Evolutionary conservation across 2,797 vertebrate genomes (phyloP), one percentile per base, ranked within the genome.

Genomic region (Channa striata): DNA sequence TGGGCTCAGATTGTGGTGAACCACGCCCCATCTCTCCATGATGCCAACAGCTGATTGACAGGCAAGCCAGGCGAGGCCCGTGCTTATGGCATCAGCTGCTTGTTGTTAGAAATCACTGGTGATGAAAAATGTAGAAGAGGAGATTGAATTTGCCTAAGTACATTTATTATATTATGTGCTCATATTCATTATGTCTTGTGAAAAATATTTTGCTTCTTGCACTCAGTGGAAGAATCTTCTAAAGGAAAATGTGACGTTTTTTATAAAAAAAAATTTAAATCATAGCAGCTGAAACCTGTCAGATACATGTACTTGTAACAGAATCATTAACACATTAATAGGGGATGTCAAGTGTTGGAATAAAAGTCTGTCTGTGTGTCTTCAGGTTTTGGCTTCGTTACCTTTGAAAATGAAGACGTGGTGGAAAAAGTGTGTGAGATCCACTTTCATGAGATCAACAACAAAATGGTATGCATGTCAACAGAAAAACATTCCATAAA

Each of bases 341-440:
- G 7, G 44, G 42, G 40, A 47, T 11, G 23, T 50, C 14, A 53
- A 13, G 36, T 56, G 62, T 23, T 43, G 51, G 3, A 66, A 14
- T 72, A 58, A 73, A 0, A 44, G 10, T 50, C 0, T 76, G 21
- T 74, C 36, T 74, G 16, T 52, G 33, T 83, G 54, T 81, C 21
- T 57, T 68, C 86, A 99, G 98, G 98, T 61, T 99, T 99, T 36
- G 98, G 98, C 16, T 99, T 99, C 69, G 98, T 99, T 83, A 99
- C 98, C 2, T 99, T 99, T 77, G 98, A 99, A 92, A 98, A 96
- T 0, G 98, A 99, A 92, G 98, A 99, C 23, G 97, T 99, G 39
- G 98, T 99, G 90, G 98, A 99, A 93, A 99, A 99, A 93, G 97
- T 99, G 72, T 99, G 98, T 16, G 97, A 99, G 91, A 99, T 99